These are phyloP conservation scores for Sebastes hubbsi DNA, from an alignment of 2,797 vertebrate genomes.

Conservation along the genomic window DNA sequence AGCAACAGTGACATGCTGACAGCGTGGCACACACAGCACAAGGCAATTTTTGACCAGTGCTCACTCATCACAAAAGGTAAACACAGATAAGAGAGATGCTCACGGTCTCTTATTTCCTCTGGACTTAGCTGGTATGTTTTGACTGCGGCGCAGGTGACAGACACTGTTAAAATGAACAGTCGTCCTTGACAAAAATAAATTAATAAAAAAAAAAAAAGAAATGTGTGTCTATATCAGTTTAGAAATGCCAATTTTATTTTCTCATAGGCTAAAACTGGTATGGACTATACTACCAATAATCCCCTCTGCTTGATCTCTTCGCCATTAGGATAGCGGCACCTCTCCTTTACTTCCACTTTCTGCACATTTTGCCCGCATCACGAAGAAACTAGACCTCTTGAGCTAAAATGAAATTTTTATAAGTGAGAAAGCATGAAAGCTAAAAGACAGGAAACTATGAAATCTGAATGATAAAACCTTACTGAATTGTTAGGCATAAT, in stretches of 20 bases:
- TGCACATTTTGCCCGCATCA: slow-evolving; percentile 42
- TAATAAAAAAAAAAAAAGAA: not conserved
- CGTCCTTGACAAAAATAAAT: not conserved
- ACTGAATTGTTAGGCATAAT: slow-evolving; percentile 11
- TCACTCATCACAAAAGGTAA: slow-evolving; percentile 63
- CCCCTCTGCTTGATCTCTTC: slow-evolving; percentile 11
- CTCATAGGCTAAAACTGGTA: not conserved
- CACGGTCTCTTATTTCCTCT: slow-evolving; percentile 8
- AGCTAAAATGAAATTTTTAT: slow-evolving; percentile 44
- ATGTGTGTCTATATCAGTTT: not conserved
- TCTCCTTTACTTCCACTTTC: slow-evolving; percentile 16
- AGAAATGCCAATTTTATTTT: slow-evolving; percentile 7
- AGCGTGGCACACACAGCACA: slow-evolving; percentile 41
- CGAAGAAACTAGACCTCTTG: slow-evolving; percentile 44
- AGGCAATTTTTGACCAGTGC: slow-evolving; percentile 55
- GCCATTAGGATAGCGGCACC: not conserved
- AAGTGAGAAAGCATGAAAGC: slow-evolving; percentile 40
- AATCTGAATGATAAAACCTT: slow-evolving; percentile 39
- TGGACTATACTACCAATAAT: slow-evolving; percentile 22
- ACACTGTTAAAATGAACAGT: slow-evolving; percentile 16
- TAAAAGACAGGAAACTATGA: slow-evolving; percentile 47
- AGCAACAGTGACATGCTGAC: slow-evolving; percentile 61
- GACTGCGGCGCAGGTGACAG: slow-evolving; percentile 8
- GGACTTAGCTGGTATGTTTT: not conserved
- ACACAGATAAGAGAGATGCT: slow-evolving; percentile 52